Evolutionary conservation across 2,113 vertebrate species (phyloP), one percentile per base, ranked within the genome.

Genomic region (Noturus placidus): DNA sequence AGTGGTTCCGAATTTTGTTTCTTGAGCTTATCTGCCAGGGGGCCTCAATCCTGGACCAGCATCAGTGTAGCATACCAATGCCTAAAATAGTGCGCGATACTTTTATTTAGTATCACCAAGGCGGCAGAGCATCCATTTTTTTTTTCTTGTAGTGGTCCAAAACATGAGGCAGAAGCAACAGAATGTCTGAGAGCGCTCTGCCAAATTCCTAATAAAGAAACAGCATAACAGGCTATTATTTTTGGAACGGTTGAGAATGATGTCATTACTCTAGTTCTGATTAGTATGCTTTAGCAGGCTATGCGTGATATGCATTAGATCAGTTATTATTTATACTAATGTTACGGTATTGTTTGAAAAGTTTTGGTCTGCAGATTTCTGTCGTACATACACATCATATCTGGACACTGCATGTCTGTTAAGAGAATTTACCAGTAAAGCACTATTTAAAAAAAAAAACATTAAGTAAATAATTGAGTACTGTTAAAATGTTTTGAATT

Each of bases 141-240:
- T 86, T 83, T 82, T 88, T 56, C 83, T 27, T 35, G 56, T 46
- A 54, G 25, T 84, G 22, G 61, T 90, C 74, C 94, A 94, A 92
- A 94, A 87, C 90, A 95, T 95, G 94, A 95, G 93, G 94, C 95
- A 95, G 93, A 90, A 91, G 88, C 91, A 92, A 90, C 92, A 94
- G 94, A 95, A 96, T 95, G 94, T 96, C 94, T 94, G 82, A 87
- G 89, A 54, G 70, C 27, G 61, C 2, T 11, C 88, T 93, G 95
- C 95, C 94, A 94, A 93, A 93, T 93, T 94, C 93, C 93, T 93
- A 93, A 93, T 92, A 87, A 87, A 92, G 92, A 87, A 89, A 82
- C 77, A 87, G 83, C 84, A 78, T 70, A 72, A 70, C 59, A 59
- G 83, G 52, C 72, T 78, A 76, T 91, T 90, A 88, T 90, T 90